phyloP scores from a whole-genome alignment of 2,113 vertebrate species.

The Sylvietta virens region DNA sequence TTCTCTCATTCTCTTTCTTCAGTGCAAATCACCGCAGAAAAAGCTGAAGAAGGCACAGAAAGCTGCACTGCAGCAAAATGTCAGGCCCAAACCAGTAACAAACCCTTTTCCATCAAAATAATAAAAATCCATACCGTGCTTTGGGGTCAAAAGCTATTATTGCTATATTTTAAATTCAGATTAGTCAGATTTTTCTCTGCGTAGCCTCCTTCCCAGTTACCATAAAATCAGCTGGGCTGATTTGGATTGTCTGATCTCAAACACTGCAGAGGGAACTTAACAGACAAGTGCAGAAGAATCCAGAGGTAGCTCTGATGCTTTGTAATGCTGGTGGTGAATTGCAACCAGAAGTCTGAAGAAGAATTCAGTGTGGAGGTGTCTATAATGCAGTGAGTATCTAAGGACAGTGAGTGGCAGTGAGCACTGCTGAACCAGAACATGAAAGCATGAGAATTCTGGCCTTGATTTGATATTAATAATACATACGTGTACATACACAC shows the following conservation, averaged over 20 bases:
- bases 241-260: background rate
- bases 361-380: background rate
- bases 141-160: background rate
- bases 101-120: background rate
- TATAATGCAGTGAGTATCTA: background rate
- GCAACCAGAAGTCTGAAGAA: background rate
- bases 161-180: background rate
- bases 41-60: background rate
- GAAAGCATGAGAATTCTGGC: background rate
- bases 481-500: background rate
- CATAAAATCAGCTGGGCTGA: background rate
- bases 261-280: background rate
- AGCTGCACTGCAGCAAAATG: conserved; percentile 7
- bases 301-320: background rate
- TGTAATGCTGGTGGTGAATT: background rate
- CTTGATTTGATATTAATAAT: background rate
- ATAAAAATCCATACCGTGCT: background rate
- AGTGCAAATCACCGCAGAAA: background rate
- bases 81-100: background rate
- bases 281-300: background rate
- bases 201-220: background rate
- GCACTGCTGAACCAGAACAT: background rate
- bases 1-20: background rate
- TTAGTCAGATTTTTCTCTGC: background rate
- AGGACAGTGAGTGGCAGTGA: background rate